Conservation (phyloP, 2,797 vertebrate genomes). For the Enteromius fasciolatus region DNA sequence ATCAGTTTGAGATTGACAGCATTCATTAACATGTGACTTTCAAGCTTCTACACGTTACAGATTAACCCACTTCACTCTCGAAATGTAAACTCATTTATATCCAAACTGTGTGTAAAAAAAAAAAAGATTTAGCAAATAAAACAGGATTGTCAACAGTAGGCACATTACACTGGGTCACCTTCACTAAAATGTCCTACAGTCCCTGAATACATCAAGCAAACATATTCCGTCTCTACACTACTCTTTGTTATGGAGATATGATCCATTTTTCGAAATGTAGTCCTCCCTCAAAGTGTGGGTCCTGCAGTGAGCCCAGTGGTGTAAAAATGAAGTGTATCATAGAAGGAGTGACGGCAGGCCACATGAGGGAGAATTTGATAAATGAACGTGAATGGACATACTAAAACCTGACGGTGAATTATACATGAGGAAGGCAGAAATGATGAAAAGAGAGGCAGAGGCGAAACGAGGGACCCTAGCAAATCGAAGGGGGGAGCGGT, state of each 20-base stretch:
- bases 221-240: slow-evolving; percentile 3
- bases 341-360: slow-evolving; percentile 36
- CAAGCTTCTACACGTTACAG: neutral
- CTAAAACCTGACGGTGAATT: slow-evolving; percentile 47
- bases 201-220: slow-evolving; percentile 20
- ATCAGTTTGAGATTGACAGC: neutral
- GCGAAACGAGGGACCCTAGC: neutral
- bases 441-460: slow-evolving; percentile 31
- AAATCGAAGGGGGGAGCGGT: neutral
- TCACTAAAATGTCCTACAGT: neutral
- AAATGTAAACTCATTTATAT: neutral
- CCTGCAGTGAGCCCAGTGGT: neutral
- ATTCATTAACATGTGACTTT: neutral
- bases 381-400: slow-evolving; percentile 50
- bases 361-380: slow-evolving; percentile 46
- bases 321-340: slow-evolving; percentile 45
- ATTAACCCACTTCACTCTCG: neutral
- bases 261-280: slow-evolving; percentile 41
- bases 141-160: neutral
- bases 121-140: neutral
- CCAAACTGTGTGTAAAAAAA: neutral
- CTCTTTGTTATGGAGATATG: slow-evolving; percentile 27
- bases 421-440: slow-evolving; percentile 53
- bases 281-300: slow-evolving; percentile 11
- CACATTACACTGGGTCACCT: slow-evolving; percentile 17